These are phyloP conservation scores for Felis chaus DNA, from an alignment of 2,113 vertebrate species.

Conservation along the genomic window DNA sequence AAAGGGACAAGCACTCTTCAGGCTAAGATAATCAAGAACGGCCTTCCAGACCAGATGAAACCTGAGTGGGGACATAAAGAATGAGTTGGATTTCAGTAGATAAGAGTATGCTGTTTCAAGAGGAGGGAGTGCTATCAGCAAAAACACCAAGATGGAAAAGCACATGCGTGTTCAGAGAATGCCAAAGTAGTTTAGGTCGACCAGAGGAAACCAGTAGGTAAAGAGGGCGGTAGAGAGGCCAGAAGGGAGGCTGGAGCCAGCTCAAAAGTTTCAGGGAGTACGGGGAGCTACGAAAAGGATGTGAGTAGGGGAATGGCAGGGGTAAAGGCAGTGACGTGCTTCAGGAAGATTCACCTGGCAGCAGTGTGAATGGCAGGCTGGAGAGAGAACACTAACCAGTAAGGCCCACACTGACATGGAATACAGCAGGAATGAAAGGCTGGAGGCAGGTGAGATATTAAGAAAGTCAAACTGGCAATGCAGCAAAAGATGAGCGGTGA, in stretches of 20 bases:
- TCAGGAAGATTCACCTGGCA: neutral
- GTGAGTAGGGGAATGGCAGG: neutral
- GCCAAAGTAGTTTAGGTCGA: neutral
- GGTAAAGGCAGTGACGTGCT: neutral
- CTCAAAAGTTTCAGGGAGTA: neutral
- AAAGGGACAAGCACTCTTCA: neutral
- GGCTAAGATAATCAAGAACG: neutral
- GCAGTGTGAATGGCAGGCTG: neutral
- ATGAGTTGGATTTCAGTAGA: slow-evolving; percentile 47
- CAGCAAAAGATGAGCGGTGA: neutral
- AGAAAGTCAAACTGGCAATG: neutral
- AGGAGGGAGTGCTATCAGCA: neutral
- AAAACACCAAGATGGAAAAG: slow-evolving; percentile 29
- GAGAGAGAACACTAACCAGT: neutral
- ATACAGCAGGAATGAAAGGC: neutral
- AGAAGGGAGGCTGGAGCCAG: neutral
- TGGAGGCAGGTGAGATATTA: neutral
- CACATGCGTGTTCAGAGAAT: neutral
- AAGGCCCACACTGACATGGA: neutral
- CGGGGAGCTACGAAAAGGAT: neutral
- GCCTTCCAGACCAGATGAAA: slow-evolving; percentile 38
- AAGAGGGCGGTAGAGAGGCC: neutral
- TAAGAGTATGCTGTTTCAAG: slow-evolving; percentile 47
- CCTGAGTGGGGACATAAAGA: neutral
- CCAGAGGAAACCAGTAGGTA: neutral